phyloP scores from a whole-genome alignment of 2,113 vertebrate genomes.

The Bos indicus region DNA sequence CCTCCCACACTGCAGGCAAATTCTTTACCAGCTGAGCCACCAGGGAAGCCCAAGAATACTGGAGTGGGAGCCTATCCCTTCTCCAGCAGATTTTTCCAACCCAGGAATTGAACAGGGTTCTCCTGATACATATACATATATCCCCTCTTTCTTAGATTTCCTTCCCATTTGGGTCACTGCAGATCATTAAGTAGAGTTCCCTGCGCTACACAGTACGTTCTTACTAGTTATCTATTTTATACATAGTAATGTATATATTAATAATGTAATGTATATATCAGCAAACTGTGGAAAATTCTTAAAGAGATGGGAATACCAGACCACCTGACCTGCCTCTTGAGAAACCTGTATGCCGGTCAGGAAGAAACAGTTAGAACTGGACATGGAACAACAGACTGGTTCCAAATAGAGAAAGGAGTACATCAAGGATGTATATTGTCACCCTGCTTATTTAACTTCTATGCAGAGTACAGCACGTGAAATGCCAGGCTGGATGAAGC shows the following conservation, averaged over 20 bases:
- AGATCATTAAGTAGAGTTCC: not conserved
- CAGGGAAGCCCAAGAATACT: not conserved
- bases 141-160: not conserved
- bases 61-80: not conserved
- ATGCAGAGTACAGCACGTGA: rapidly evolving
- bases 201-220: not conserved
- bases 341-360: not conserved
- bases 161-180: not conserved
- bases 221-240: not conserved
- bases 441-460: not conserved
- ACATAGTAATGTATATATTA: not conserved
- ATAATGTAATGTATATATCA: not conserved
- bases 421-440: rapidly evolving
- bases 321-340: not conserved
- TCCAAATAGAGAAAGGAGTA: not conserved
- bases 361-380: not conserved
- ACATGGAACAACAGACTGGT: not conserved
- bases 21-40: not conserved
- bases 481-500: not conserved
- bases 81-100: not conserved
- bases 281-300: not conserved
- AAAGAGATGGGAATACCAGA: not conserved
- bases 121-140: not conserved
- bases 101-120: not conserved
- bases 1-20: not conserved